Evolutionary conservation across 92 coral and sea anemone species (phyloP).

Genomic region (Zoanthus sociatus): DNA sequence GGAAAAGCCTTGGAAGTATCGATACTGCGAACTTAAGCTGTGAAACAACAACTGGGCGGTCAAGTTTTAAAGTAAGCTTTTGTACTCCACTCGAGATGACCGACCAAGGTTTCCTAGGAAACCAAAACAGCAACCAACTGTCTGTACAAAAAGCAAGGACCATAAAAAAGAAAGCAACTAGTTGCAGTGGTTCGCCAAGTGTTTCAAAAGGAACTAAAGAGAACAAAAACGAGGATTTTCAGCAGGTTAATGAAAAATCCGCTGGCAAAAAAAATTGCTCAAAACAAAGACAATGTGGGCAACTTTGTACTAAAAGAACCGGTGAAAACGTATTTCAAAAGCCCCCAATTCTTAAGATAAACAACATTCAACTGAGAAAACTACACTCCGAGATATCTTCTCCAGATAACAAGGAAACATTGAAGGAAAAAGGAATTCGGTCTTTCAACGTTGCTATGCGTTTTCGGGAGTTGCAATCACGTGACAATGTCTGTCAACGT

Average conservation of each 20-base stretch:
- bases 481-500: background rate
- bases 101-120: constrained; percentile 64
- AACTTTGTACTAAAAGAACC: background rate
- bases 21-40: constrained; percentile 69
- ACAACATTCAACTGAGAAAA: background rate
- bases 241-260: background rate
- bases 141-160: constrained; percentile 1
- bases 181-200: background rate
- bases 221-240: background rate
- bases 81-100: constrained; percentile 52
- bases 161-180: background rate
- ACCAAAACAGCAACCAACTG: constrained; percentile 19
- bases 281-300: background rate
- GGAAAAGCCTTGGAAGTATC: constrained; percentile 70
- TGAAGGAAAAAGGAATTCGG: constrained; percentile 6
- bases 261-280: background rate
- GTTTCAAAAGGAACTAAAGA: background rate
- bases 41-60: constrained; percentile 29
- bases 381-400: background rate
- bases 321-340: background rate
- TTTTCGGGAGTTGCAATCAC: constrained; percentile 29
- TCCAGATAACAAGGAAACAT: background rate
- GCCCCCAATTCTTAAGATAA: background rate
- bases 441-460: constrained; percentile 3
- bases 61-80: constrained; percentile 55